Conservation (phyloP, 2,113 vertebrate species). For the Hypanus sabinus region DNA sequence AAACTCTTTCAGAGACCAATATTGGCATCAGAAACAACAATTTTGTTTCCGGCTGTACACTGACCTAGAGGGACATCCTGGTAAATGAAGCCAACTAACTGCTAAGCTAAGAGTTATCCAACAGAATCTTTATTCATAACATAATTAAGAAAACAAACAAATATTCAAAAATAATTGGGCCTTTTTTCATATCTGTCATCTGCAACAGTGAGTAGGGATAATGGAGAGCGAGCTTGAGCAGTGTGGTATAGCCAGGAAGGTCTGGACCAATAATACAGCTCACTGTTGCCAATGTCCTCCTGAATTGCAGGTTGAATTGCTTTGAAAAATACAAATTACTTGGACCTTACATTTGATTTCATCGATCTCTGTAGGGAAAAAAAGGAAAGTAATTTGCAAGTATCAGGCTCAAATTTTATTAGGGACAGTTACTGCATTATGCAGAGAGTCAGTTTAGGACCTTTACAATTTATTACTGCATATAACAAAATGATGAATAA, state of each 20-base stretch:
- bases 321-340: not conserved
- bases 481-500: too few relatives aligned
- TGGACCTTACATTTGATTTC: not conserved
- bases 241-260: too few relatives aligned
- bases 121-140: not conserved
- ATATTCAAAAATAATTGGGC: not conserved
- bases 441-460: not conserved
- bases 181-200: too few relatives aligned
- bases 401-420: not conserved
- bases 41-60: not conserved
- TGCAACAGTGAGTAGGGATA: too few relatives aligned
- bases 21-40: not conserved
- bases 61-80: not conserved
- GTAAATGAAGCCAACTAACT: not conserved
- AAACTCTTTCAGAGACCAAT: not conserved
- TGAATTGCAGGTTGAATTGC: not conserved
- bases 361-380: not conserved
- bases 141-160: not conserved
- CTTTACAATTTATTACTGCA: too few relatives aligned
- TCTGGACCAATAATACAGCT: not conserved
- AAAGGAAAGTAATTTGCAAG: not conserved
- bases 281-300: not conserved
- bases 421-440: not conserved
- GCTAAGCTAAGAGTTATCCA: not conserved
- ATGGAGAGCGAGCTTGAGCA: too few relatives aligned